phyloP scores from a whole-genome alignment of 2,113 vertebrate genomes.

The Ammodytes marinus region DNA sequence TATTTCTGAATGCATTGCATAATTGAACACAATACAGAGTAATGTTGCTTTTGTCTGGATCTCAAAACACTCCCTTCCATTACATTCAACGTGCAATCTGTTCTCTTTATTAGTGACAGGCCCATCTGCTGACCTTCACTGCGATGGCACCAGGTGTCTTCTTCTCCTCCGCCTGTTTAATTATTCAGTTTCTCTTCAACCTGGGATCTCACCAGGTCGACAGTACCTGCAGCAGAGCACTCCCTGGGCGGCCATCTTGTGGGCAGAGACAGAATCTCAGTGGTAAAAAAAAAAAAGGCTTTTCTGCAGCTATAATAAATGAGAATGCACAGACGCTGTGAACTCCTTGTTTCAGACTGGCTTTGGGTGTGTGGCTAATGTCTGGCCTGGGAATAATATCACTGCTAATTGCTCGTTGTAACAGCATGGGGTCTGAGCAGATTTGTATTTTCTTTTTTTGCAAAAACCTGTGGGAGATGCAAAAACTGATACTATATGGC shows the following conservation, averaged over 20 bases:
- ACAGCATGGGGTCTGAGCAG: slow-evolving; percentile 55
- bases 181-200: slow-evolving; percentile 73
- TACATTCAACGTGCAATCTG: slow-evolving; percentile 46
- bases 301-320: slow-evolving; percentile 60
- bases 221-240: slow-evolving; percentile 55
- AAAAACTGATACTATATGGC: slow-evolving; percentile 26
- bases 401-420: slow-evolving; percentile 63
- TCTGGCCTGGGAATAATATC: slow-evolving; percentile 66
- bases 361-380: slow-evolving; percentile 56
- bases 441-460: slow-evolving; percentile 24
- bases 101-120: slow-evolving; percentile 52
- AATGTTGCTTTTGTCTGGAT: slow-evolving; percentile 31
- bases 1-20: background rate
- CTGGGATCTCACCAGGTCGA: slow-evolving; percentile 53
- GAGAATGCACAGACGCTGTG: slow-evolving; percentile 26
- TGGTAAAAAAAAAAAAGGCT: slow-evolving; percentile 40
- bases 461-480: slow-evolving; percentile 30
- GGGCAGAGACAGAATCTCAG: slow-evolving; percentile 55
- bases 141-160: slow-evolving; percentile 71
- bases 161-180: slow-evolving; percentile 74
- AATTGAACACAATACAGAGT: slow-evolving; percentile 15
- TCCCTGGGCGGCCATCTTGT: slow-evolving; percentile 60
- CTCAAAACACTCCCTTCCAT: background rate
- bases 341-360: slow-evolving; percentile 19
- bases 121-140: slow-evolving; percentile 73